phyloP scores from a whole-genome alignment of 2,797 vertebrate genomes.

The Enteromius thamalakanensis region DNA sequence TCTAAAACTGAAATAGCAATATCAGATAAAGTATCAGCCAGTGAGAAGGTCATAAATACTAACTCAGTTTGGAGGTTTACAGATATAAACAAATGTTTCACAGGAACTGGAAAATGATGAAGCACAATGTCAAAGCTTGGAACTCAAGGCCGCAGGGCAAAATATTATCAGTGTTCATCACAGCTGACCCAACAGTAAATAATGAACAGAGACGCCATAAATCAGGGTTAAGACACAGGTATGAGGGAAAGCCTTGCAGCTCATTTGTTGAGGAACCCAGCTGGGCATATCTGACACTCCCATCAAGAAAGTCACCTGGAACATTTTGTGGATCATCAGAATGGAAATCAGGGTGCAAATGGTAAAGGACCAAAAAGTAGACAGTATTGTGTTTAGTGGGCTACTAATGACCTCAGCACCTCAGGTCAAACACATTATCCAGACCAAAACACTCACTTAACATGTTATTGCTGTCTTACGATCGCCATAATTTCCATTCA shows the following conservation, averaged over 20 bases:
- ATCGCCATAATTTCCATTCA: constrained; percentile 8
- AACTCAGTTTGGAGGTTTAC: background rate
- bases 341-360: background rate
- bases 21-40: background rate
- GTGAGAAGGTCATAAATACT: background rate
- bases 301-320: constrained; percentile 42
- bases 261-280: constrained; percentile 38
- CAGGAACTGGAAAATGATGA: constrained; percentile 27
- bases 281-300: constrained; percentile 52
- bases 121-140: constrained; percentile 7
- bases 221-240: constrained; percentile 49
- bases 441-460: constrained; percentile 9
- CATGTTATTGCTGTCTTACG: background rate
- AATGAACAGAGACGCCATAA: constrained; percentile 44
- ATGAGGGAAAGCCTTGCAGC: constrained; percentile 43
- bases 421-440: constrained; percentile 8
- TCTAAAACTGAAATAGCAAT: background rate
- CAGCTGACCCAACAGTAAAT: constrained; percentile 34
- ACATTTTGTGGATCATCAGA: constrained; percentile 26
- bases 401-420: background rate
- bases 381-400: background rate
- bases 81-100: constrained; percentile 27
- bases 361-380: background rate
- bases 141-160: constrained; percentile 17
- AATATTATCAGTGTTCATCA: constrained; percentile 22